These are phyloP conservation scores for Boloria selene DNA, from an alignment of 2,888 invertebrate species.

Conservation along the genomic window DNA sequence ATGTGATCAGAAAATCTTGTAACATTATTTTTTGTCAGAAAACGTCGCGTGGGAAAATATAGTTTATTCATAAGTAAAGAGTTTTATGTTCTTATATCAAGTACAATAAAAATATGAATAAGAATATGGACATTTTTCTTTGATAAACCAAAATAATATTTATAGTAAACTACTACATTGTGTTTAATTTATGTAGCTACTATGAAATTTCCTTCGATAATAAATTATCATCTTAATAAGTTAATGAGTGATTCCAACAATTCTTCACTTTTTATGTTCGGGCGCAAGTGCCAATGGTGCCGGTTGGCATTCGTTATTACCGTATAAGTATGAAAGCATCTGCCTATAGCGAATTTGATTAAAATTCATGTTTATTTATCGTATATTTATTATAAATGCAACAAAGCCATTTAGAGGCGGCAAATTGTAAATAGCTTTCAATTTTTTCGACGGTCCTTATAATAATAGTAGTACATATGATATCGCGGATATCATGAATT, in stretches of 20 bases:
- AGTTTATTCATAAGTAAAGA: no score
- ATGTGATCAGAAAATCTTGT: no score
- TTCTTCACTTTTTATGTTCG: conserved; percentile 71
- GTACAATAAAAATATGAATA: no score
- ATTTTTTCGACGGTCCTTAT: neutral
- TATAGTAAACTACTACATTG: conserved; percentile 1
- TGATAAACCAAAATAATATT: neutral
- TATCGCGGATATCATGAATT: neutral
- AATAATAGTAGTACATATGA: neutral
- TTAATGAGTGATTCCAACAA: conserved; percentile 77
- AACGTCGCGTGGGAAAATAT: no score
- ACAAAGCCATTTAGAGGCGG: conserved; percentile 33
- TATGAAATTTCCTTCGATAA: conserved; percentile 71
- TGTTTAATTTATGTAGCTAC: conserved; percentile 46
- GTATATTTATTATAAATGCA: conserved; percentile 44
- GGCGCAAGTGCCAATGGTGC: conserved; percentile 47
- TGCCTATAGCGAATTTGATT: conserved; percentile 81
- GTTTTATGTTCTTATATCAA: no score
- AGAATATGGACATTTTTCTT: no score
- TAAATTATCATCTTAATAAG: conserved; percentile 81
- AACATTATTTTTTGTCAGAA: no score
- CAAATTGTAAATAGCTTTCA: conserved; percentile 22
- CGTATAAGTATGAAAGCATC: conserved; percentile 72
- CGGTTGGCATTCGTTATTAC: conserved; percentile 66
- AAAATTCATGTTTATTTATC: conserved; percentile 79